These are phyloP conservation scores for Mastomys natalensis DNA, from an alignment of 2,113 vertebrate species.

Conservation along the genomic window DNA sequence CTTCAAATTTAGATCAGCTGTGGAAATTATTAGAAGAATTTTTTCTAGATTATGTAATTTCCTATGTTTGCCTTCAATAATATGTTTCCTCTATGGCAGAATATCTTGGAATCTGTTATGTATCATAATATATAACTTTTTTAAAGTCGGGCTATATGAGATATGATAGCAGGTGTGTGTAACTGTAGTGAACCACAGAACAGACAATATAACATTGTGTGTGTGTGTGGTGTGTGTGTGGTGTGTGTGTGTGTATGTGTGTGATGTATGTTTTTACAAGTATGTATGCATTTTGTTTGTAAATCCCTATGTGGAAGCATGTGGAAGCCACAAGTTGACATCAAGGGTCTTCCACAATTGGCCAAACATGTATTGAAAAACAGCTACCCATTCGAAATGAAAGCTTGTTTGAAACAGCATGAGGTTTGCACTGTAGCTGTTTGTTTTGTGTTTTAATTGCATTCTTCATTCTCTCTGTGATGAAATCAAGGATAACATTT, in stretches of 20 bases:
- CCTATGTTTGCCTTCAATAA: neutral
- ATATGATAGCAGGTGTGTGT: neutral
- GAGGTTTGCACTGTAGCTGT: rapidly evolving
- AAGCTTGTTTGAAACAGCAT: no score
- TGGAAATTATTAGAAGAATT: neutral
- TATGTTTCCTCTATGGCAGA: neutral
- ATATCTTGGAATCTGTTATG: neutral
- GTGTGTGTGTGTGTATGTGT: neutral
- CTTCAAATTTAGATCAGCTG: neutral
- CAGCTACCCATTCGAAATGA: neutral
- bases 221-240: neutral
- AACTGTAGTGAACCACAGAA: neutral
- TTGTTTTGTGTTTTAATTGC: neutral
- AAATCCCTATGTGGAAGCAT: neutral
- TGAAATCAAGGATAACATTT: neutral
- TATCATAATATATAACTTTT: neutral
- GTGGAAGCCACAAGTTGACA: neutral
- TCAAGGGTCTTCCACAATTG: neutral
- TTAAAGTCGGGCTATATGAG: neutral
- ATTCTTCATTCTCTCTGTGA: neutral
- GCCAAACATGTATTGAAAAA: neutral
- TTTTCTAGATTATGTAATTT: neutral
- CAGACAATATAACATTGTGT: neutral
- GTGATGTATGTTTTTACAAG: neutral
- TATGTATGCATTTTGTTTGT: neutral